Base-by-base conservation (phyloP, 2,113 vertebrate genomes). In the Dissostichus mawsoni region DNA sequence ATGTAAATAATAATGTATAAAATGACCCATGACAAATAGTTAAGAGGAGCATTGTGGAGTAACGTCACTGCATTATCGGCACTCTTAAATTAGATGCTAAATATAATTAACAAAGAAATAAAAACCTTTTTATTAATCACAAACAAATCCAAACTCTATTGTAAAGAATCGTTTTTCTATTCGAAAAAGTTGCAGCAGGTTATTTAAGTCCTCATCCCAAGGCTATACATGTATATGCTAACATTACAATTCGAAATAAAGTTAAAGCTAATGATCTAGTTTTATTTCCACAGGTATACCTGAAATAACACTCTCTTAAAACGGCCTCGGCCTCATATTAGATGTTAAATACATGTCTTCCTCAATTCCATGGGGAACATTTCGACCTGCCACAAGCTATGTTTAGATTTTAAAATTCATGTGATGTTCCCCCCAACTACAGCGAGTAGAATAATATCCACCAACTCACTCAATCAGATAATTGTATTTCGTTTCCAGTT, bases 341-440 rank as follows among this genome's bases (percentile, higher is more conserved):
- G 82, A 87, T 87, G 86, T 90, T 89, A 81, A 92, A 90, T 69
- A 75, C 69, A 82, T 80, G 41, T 83, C 65, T 65, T 80, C 58
- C 62, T 62, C 68, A 79, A 78, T 84, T 90, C 88, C 90, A 72
- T 50, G 10, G 91, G 91, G 86, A 83, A 81, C 75, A 48, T 78
- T 89, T 84, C 72, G 56, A 83, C 80, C 76, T 69, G 85, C 83
- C 83, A 87, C 74, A n/a, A 77, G 85, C 74, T 68, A 76, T 89
- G 84, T 93, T 91, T 83, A 78, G 84, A 85, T 90, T 88, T 90
- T 87, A 83, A 90, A 90, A 91, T 85, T 85, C 82, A 88, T 82
- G 73, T 83, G 76, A 90, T 86, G 84, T 64, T 76, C 79, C 79
- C 67, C 66, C 74, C 78, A 81, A 85, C 81, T 71, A 80, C 80